Conservation (phyloP, 2,797 vertebrate genomes). For the Lepilemur septentrionalis region DNA sequence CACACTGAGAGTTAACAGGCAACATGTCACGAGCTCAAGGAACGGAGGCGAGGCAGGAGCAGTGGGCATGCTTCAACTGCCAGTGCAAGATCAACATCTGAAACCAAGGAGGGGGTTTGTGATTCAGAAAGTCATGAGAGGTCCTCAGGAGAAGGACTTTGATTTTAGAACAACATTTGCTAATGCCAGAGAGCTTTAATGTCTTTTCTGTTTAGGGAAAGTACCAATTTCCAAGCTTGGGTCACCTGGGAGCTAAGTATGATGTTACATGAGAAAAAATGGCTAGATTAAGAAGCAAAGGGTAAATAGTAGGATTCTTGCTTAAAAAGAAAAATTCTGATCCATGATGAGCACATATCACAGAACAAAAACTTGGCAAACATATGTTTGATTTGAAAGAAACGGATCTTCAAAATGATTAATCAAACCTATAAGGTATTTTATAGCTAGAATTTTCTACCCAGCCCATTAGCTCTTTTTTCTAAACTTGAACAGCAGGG, state of each 20-base stretch:
- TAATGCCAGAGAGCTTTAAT: background rate
- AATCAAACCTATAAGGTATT: background rate
- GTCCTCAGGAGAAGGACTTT: background rate
- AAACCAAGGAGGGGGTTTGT: background rate
- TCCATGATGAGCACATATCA: background rate
- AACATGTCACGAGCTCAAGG: background rate
- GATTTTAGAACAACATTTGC: background rate
- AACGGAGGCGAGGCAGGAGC: background rate
- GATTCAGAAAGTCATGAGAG: background rate
- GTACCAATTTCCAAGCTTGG: background rate
- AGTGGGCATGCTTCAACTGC: background rate
- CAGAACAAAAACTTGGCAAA: background rate
- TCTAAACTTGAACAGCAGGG: conserved; percentile 4
- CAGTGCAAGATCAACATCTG: background rate
- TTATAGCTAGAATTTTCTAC: background rate
- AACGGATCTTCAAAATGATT: background rate
- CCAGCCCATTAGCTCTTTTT: background rate
- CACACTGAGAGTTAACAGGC: background rate
- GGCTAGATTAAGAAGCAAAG: background rate
- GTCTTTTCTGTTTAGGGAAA: background rate
- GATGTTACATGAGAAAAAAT: background rate
- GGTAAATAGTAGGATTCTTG: background rate
- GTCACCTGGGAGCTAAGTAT: background rate
- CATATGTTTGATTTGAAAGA: conserved; percentile 16
- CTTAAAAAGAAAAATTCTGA: background rate